A percentile compares a stretch with the other conserved stretches of the same genome.
phyloP scores from a whole-genome alignment of 2,888 invertebrate species.

The Therioaphis trifolii region DNA sequence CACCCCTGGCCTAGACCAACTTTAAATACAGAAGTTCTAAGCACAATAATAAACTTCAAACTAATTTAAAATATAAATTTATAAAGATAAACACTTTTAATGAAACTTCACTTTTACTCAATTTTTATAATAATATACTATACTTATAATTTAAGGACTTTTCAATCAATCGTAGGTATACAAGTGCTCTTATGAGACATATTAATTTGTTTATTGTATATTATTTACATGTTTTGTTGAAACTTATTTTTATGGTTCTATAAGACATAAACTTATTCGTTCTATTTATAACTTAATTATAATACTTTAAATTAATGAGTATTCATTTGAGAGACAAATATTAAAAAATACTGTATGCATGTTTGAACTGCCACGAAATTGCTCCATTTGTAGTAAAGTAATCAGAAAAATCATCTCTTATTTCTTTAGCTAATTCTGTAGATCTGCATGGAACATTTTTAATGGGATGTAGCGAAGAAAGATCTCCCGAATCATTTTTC shows the following conservation, averaged over 20 bases:
- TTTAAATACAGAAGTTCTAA: background rate
- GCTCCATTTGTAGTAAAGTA: slow-evolving; percentile 12
- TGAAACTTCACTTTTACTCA: slow-evolving; percentile 8
- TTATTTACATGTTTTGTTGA: slow-evolving; percentile 1
- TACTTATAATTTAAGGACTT: too few species aligned
- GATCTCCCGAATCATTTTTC: slow-evolving; percentile 5
- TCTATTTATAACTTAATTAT: too few species aligned
- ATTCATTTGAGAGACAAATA: slow-evolving; percentile 3
- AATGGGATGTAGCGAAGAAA: slow-evolving; percentile 13
- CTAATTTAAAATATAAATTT: slow-evolving; percentile 13
- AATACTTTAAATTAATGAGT: too few species aligned
- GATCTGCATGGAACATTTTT: slow-evolving; percentile 24
- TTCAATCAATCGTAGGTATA: too few species aligned
- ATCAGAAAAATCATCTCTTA: slow-evolving; percentile 21
- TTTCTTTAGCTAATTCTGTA: slow-evolving; percentile 18
- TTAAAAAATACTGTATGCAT: slow-evolving; percentile 18
- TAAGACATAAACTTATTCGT: slow-evolving; percentile 13
- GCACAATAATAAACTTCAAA: slow-evolving; percentile 1
- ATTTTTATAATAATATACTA: background rate
- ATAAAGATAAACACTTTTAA: slow-evolving; percentile 16
- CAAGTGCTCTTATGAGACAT: background rate
- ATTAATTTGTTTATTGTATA: slow-evolving; percentile 16
- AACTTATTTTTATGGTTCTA: slow-evolving; percentile 15
- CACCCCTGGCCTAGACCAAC: slow-evolving; percentile 10
- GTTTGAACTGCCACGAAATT: slow-evolving; percentile 17